Percentiles rank a stretch among this genome's conserved stretches.
These are phyloP conservation scores for Cosmopolites sordidus DNA, from an alignment of 2,888 invertebrate genomes.

Conservation along the genomic window DNA sequence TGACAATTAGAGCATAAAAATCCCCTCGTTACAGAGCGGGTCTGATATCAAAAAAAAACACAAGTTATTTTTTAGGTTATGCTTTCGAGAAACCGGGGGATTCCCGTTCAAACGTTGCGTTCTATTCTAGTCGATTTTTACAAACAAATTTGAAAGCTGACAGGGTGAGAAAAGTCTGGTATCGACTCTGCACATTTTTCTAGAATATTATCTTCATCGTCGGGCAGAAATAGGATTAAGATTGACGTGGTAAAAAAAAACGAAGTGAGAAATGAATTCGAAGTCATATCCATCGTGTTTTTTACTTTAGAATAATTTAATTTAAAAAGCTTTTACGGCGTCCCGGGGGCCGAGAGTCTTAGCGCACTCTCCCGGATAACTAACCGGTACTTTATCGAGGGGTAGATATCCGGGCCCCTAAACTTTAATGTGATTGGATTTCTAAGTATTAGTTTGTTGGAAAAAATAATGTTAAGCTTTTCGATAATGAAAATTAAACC, in stretches of 20 bases:
- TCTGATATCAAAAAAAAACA: too few species aligned
- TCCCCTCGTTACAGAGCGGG: too few species aligned
- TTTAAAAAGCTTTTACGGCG: too few species aligned
- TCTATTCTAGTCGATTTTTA: too few species aligned
- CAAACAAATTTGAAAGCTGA: background rate
- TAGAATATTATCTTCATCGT: background rate
- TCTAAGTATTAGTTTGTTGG: background rate
- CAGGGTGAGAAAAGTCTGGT: conserved; percentile 23
- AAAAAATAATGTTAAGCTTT: background rate
- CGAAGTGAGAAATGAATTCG: background rate
- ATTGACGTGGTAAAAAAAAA: background rate
- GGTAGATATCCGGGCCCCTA: background rate
- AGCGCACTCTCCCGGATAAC: too few species aligned
- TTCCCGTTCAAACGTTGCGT: too few species aligned
- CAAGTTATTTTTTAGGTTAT: too few species aligned
- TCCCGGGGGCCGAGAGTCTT: too few species aligned
- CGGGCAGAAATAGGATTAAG: conserved; percentile 1
- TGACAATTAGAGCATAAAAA: too few species aligned
- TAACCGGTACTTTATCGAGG: background rate
- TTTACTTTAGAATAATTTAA: too few species aligned
- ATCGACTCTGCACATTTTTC: background rate
- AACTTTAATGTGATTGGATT: background rate
- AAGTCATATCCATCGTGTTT: too few species aligned
- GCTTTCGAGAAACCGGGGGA: too few species aligned
- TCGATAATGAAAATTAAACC: background rate